Percentiles rank a stretch among this genome's conserved stretches.
These are phyloP conservation scores for Platyscapa corneri DNA, from an alignment of 1,140 invertebrate species.

Conservation along the genomic window DNA sequence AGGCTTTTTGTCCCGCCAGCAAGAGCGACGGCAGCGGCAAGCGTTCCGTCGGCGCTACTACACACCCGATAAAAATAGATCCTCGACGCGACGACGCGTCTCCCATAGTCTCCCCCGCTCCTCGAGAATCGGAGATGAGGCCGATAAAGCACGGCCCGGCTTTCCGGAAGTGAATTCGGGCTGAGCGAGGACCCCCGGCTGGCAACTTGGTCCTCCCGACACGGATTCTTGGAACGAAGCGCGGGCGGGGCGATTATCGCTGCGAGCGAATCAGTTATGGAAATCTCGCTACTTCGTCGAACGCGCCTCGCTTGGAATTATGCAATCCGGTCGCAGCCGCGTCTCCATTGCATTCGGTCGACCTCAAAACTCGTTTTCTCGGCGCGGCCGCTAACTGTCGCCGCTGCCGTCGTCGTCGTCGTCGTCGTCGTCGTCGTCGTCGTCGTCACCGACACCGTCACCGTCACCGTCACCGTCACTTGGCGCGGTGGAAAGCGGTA, in stretches of 20 bases:
- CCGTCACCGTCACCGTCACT: constrained; percentile 28
- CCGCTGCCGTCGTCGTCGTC: constrained; percentile 10
- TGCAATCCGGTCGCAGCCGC: constrained; percentile 7
- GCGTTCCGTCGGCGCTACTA: neutral
- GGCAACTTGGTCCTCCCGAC: too few relatives aligned
- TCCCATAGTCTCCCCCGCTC: constrained; percentile 15
- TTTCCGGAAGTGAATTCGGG: too few relatives aligned
- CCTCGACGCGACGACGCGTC: constrained; percentile 43
- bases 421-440: too few relatives aligned
- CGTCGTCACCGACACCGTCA: too few relatives aligned
- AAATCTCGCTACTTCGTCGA: neutral
- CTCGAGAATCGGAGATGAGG: constrained; percentile 9
- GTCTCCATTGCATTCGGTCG: neutral
- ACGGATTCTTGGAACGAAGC: too few relatives aligned
- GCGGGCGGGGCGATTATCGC: constrained; percentile 46
- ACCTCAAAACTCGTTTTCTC: constrained; percentile 52
- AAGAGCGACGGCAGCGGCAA: constrained; percentile 44
- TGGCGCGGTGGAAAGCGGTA: constrained; percentile 42
- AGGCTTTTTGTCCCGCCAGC: constrained; percentile 71
- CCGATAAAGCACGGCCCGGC: too few relatives aligned
- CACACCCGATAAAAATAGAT: constrained; percentile 69
- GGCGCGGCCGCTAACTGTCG: constrained; percentile 1
- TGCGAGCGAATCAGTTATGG: constrained; percentile 51
- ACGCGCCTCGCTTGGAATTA: constrained; percentile 16
- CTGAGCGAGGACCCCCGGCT: too few relatives aligned